These are phyloP conservation scores for Liolophura sinensis DNA, from an alignment of 1,140 invertebrate species.

Conservation along the genomic window DNA sequence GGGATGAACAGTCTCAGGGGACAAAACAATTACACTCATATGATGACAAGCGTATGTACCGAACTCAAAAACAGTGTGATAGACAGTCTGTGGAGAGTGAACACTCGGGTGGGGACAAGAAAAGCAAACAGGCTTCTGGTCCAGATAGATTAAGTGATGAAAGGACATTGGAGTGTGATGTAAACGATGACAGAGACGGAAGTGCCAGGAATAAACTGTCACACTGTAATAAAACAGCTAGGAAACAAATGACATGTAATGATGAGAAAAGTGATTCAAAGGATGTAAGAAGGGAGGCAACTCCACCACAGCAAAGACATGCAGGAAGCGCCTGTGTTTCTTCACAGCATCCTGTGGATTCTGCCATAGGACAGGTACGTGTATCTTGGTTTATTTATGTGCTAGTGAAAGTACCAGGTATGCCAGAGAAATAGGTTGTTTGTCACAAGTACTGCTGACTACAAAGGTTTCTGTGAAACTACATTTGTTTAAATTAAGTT, in stretches of 20 bases:
- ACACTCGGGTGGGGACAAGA: slow-evolving; percentile 7
- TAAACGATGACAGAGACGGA: not conserved
- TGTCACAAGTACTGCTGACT: not conserved
- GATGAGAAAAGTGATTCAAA: slow-evolving; percentile 5
- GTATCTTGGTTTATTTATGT: not conserved
- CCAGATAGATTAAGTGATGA: slow-evolving; percentile 4
- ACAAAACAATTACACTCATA: not conserved
- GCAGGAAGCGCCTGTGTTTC: slow-evolving; percentile 19
- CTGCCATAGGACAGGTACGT: slow-evolving; percentile 30
- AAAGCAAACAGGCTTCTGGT: slow-evolving; percentile 2
- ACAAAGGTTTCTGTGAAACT: no score
- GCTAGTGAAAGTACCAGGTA: not conserved
- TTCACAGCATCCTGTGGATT: slow-evolving; percentile 11
- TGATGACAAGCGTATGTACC: slow-evolving; percentile 2
- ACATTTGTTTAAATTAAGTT: no score
- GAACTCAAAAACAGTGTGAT: not conserved
- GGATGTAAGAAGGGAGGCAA: slow-evolving; percentile 1
- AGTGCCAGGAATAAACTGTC: slow-evolving; percentile 1
- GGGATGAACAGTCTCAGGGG: not conserved
- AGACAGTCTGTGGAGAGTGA: slow-evolving; percentile 6
- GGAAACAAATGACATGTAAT: not conserved
- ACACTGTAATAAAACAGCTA: slow-evolving; percentile 1
- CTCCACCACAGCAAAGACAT: slow-evolving; percentile 9
- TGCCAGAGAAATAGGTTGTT: not conserved
- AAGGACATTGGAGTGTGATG: not conserved